A percentile compares a stretch with the other conserved stretches of the same genome.
Evolutionary conservation across 2,888 invertebrate species (phyloP).

Genomic region (Orthonevra nobilis): DNA sequence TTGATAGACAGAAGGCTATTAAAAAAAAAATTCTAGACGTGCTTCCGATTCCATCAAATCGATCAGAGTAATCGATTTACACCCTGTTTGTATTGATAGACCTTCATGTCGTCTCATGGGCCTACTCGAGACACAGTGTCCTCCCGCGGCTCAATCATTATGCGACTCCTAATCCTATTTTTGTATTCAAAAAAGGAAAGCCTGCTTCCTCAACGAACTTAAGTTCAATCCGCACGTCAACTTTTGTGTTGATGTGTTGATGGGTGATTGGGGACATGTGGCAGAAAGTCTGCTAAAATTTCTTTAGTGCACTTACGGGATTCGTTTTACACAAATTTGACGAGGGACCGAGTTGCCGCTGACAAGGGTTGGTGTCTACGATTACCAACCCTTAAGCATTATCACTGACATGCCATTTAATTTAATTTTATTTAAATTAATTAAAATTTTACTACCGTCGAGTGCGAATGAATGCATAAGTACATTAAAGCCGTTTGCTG

Average conservation of each 20-base stretch:
- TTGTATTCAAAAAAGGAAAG: slow-evolving; percentile 3
- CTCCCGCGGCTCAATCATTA: slow-evolving; percentile 12
- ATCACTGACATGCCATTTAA: slow-evolving; percentile 8
- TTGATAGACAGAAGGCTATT: slow-evolving; percentile 5
- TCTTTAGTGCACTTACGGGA: background rate
- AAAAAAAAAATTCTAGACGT: slow-evolving; percentile 16
- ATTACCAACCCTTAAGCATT: slow-evolving; percentile 7
- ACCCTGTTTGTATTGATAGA: slow-evolving; percentile 12
- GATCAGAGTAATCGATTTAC: slow-evolving; percentile 45
- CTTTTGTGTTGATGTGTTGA: slow-evolving; percentile 33
- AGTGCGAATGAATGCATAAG: slow-evolving; percentile 25
- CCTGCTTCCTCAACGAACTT: background rate
- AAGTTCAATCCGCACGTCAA: background rate
- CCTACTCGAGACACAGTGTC: background rate
- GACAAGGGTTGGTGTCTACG: slow-evolving; percentile 38
- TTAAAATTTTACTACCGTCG: background rate
- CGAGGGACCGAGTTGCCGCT: background rate
- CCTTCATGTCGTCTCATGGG: slow-evolving; percentile 8
- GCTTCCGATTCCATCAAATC: slow-evolving; percentile 26
- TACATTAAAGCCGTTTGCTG: too few relatives aligned
- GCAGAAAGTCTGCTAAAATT: background rate
- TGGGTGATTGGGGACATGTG: slow-evolving; percentile 24
- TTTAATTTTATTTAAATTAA: slow-evolving; percentile 30
- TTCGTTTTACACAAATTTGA: slow-evolving; percentile 19
- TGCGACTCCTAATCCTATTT: slow-evolving; percentile 13